These are phyloP conservation scores for Ceyx cyanopectus DNA, from an alignment of 2,113 vertebrate species.

Conservation along the genomic window DNA sequence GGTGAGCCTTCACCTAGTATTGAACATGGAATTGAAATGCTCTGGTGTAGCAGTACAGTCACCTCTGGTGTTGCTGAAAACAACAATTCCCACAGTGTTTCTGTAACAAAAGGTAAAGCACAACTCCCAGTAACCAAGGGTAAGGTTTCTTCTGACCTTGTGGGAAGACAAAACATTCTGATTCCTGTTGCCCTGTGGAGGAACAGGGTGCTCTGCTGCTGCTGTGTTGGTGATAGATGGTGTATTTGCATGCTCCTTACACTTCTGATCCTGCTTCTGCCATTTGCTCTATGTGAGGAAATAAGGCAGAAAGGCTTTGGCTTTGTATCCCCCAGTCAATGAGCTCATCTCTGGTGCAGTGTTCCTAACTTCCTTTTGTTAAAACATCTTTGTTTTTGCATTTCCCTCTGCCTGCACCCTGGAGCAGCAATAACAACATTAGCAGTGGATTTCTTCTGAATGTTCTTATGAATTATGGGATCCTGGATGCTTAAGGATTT, in stretches of 20 bases:
- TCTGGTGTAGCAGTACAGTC: neutral
- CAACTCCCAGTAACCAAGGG: no score
- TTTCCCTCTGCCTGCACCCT: neutral
- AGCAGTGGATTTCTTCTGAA: neutral
- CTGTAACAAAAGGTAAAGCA: neutral
- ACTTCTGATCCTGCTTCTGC: neutral
- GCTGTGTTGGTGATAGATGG: accelerated
- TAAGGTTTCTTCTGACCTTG: neutral
- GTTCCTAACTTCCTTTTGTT: neutral
- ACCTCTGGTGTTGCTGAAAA: neutral
- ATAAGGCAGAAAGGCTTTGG: neutral
- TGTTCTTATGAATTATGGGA: neutral
- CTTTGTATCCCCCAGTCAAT: neutral
- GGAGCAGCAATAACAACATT: neutral
- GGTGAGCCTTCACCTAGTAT: neutral
- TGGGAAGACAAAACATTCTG: neutral
- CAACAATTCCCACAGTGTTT: neutral
- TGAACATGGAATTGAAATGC: accelerated
- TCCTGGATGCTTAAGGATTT: neutral
- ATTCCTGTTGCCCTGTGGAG: neutral
- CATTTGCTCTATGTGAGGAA: neutral
- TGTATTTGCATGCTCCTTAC: neutral
- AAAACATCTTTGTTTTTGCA: neutral
- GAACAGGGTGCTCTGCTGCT: neutral
- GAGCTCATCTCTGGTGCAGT: neutral